Percentiles rank a stretch among this genome's conserved stretches.
Evolutionary conservation across 2,797 vertebrate species (phyloP).

Genomic region (Darevskia mixta): DNA sequence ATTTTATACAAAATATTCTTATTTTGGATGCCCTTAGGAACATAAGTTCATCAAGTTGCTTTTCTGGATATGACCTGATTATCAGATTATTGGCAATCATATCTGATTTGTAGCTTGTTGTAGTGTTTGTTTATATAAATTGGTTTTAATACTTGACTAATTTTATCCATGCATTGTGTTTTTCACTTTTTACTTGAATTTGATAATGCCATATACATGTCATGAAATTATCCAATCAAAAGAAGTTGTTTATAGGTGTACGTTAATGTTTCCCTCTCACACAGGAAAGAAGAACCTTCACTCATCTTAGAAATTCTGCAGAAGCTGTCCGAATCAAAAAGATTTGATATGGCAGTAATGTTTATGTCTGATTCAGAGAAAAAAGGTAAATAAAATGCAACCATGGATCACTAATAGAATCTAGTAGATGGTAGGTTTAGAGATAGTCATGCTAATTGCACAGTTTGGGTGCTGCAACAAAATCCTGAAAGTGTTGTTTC

Average conservation of each 20-base stretch:
- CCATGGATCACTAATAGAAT: neutral
- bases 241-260: conserved; percentile 52
- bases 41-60: neutral
- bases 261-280: conserved; percentile 55
- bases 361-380: conserved; percentile 93
- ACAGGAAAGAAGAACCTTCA: conserved; percentile 85
- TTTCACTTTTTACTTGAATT: neutral
- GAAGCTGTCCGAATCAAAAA: conserved; percentile 86
- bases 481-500: neutral
- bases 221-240: conserved; percentile 42
- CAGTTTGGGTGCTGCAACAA: neutral
- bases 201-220: neutral
- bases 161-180: neutral
- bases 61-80: neutral
- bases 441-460: neutral
- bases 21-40: neutral
- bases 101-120: neutral
- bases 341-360: conserved; percentile 97
- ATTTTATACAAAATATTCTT: neutral
- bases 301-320: conserved; percentile 86
- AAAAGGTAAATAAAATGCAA: conserved; percentile 83
- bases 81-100: neutral
- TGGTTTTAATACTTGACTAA: neutral
- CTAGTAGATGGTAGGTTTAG: neutral
- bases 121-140: neutral